Conservation (phyloP, 2,113 vertebrate genomes). For the Amphilophus citrinellus region DNA sequence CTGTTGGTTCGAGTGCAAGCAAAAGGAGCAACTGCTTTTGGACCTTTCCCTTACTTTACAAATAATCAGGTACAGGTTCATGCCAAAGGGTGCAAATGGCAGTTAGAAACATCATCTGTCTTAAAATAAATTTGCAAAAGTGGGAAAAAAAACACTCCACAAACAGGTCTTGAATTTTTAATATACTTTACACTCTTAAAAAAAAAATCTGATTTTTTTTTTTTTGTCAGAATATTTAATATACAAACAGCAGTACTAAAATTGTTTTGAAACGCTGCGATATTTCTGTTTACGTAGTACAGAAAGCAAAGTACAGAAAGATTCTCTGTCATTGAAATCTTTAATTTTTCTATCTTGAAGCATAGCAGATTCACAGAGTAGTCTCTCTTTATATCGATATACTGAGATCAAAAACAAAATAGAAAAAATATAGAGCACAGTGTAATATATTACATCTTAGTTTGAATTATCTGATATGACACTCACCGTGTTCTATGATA, state of each 20-base stretch:
- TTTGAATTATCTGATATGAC: constrained; percentile 17
- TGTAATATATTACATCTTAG: background rate
- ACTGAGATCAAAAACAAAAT: constrained; percentile 36
- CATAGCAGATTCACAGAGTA: constrained; percentile 10
- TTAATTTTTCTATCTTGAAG: background rate
- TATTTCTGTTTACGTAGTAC: background rate
- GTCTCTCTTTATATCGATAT: constrained; percentile 12
- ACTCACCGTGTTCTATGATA: constrained; percentile 4
- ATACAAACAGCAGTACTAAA: background rate
- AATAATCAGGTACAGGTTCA: constrained; percentile 26
- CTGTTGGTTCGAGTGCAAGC: background rate
- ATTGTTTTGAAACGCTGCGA: background rate
- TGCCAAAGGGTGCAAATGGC: constrained; percentile 31
- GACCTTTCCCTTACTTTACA: background rate
- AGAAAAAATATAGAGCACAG: background rate
- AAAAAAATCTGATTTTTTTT: background rate
- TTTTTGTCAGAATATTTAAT: background rate
- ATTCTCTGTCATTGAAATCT: background rate
- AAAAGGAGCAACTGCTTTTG: background rate
- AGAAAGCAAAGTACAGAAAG: background rate
- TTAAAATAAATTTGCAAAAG: constrained; percentile 30
- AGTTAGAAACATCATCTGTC: background rate
- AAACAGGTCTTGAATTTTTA: background rate
- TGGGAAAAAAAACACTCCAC: background rate
- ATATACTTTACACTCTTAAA: background rate